phyloP scores from a whole-genome alignment of 2,113 vertebrate genomes.

The Anoura caudifer region DNA sequence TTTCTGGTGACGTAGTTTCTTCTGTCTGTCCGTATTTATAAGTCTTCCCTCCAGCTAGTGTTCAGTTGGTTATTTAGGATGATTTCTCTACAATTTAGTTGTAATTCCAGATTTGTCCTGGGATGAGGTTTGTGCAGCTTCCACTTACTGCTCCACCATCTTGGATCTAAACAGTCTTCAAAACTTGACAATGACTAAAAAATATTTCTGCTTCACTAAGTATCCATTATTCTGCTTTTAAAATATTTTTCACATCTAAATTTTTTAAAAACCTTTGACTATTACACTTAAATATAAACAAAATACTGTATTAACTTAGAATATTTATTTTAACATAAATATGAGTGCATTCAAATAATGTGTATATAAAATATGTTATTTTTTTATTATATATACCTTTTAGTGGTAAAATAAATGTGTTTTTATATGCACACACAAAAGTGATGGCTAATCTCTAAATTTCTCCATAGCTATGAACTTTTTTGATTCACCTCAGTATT shows the following conservation, averaged over 20 bases:
- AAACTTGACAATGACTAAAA: background rate
- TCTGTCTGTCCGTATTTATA: no score
- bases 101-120: no score
- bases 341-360: background rate
- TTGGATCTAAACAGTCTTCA: no score
- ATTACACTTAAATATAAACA: background rate
- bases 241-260: background rate
- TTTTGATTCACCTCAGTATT: background rate
- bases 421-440: background rate
- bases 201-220: background rate
- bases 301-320: background rate
- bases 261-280: background rate
- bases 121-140: no score
- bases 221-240: background rate
- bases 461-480: background rate
- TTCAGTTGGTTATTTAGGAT: no score
- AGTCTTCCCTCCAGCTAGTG: no score
- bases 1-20: no score
- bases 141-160: no score
- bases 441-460: background rate
- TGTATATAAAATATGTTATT: background rate
- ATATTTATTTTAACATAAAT: background rate
- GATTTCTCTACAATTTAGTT: no score
- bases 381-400: background rate
- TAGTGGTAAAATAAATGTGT: background rate